Evolutionary conservation across 2,888 invertebrate species (phyloP), one percentile per base, ranked within the genome.

Genomic region (Sarcophaga subvicina): DNA sequence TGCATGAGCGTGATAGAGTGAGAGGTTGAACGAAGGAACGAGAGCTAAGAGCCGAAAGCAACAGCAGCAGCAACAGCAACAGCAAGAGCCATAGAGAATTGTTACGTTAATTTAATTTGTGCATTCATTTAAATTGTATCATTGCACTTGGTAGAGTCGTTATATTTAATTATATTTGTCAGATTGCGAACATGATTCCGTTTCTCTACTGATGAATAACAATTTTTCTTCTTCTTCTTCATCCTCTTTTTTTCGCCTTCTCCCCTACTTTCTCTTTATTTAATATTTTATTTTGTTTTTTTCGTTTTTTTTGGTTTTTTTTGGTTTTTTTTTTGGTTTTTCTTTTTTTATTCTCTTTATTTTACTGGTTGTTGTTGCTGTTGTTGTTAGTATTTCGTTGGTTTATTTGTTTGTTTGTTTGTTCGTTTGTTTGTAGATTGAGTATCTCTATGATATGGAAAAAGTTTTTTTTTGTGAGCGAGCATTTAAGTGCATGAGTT

Each of bases 51-150:
- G 5, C 12, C 54, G 17, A 54, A 17, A 12, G 10, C 12, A 60
- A 37, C 10, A 37, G 2, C 8, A 37, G 3, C 37, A 49, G 4
- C 14, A 49, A 37, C 37, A 37, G 0, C 8, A 37, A 37, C 2
- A 54, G 17, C 54, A 54, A 54, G 3, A 12, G 14, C 12, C 49
- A 71, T 4, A 80, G 76, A 85, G 80, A 80, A 85, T 85, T 85
- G 80, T 85, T 85, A 80, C 84, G 80, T 77, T 85, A 85, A 85
- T 85, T 85, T 85, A 85, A 85, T 85, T 85, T 85, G 80, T 85
- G 84, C 84, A 85, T 85, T 85, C 84, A 85, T 85, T 85, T 85
- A 85, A 85, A 85, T 85, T 85, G 84, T 85, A 85, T 85, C 84
- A 85, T 85, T 85, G 84, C 84, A 85, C 84, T 80, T 85, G 76